Conservation (phyloP, 1,140 invertebrate genomes). For the Aphelinus atriplicis region DNA sequence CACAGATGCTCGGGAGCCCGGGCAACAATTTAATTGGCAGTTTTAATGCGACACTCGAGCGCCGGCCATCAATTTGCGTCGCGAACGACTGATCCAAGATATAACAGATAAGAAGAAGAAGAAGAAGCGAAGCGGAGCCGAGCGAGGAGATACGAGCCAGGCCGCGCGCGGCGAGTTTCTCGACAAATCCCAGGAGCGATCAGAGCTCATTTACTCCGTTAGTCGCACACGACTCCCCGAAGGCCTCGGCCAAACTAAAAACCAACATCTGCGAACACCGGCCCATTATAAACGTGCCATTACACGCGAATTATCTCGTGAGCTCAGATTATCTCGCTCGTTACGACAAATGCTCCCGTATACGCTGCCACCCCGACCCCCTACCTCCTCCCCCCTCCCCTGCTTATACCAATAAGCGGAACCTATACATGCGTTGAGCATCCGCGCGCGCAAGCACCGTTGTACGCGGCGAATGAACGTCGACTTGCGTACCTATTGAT, state of each 20-base stretch:
- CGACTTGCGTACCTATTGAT: too few species aligned
- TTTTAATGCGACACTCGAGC: constrained; percentile 5
- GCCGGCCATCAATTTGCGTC: constrained; percentile 9
- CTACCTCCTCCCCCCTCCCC: neutral
- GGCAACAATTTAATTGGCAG: constrained; percentile 18
- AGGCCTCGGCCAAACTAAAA: constrained; percentile 34
- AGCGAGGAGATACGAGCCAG: neutral
- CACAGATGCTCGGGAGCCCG: too few species aligned
- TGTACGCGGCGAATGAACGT: too few species aligned
- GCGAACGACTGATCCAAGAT: neutral
- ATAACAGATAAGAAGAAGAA: constrained; percentile 24
- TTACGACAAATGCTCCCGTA: constrained; percentile 7
- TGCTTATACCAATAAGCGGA: too few species aligned
- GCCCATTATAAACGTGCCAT: constrained; percentile 44
- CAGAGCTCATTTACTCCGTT: constrained; percentile 29
- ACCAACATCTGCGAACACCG: constrained; percentile 36
- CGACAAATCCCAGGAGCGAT: constrained; percentile 34
- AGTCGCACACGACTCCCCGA: constrained; percentile 27
- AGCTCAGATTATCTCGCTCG: constrained; percentile 33
- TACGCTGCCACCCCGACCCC: neutral
- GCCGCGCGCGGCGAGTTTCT: neutral
- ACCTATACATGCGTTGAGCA: too few species aligned
- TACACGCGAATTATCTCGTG: constrained; percentile 44
- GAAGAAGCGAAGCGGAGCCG: neutral
- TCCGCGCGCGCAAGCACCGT: too few species aligned